Evolutionary conservation across 1,140 invertebrate genomes (phyloP).

Genomic region (Pollicipes pollicipes): DNA sequence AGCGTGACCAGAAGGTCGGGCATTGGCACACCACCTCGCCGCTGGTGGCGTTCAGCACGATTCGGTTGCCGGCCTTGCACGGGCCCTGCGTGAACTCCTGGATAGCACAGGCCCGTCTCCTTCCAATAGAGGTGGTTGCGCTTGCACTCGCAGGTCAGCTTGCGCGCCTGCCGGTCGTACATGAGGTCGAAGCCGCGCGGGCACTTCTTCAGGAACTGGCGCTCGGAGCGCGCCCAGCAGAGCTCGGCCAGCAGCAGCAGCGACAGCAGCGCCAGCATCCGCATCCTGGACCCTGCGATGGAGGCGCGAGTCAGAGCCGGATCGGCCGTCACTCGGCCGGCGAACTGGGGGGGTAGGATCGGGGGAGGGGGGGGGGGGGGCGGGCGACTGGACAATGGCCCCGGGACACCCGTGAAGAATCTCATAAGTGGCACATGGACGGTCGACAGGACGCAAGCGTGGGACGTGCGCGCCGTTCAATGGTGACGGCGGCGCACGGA

Average conservation of each 20-base stretch:
- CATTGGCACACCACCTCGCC: conserved; percentile 12
- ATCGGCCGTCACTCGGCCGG: no score
- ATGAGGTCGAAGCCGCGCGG: conserved; percentile 13
- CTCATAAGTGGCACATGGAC: no score
- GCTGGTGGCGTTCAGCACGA: conserved; percentile 12
- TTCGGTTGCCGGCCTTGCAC: conserved; percentile 13
- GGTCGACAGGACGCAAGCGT: no score
- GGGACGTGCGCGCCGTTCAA: no score
- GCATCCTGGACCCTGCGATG: no score
- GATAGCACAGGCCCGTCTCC: conserved; percentile 19
- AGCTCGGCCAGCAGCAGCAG: neutral
- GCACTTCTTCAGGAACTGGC: conserved; percentile 7
- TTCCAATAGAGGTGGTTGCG: conserved; percentile 21
- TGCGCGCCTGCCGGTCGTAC: conserved; percentile 10
- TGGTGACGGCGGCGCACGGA: no score
- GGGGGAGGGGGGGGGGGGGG: no score
- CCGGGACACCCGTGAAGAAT: no score
- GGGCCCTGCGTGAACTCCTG: conserved; percentile 19
- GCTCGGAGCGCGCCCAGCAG: neutral
- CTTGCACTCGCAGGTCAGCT: conserved; percentile 19
- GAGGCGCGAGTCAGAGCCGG: no score
- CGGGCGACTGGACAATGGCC: no score
- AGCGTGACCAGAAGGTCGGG: conserved; percentile 16
- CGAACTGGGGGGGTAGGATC: no score
- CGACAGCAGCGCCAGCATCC: neutral